Evolutionary conservation across 2,797 vertebrate species (phyloP).

Genomic region (Oreonectes daqikongensis): DNA sequence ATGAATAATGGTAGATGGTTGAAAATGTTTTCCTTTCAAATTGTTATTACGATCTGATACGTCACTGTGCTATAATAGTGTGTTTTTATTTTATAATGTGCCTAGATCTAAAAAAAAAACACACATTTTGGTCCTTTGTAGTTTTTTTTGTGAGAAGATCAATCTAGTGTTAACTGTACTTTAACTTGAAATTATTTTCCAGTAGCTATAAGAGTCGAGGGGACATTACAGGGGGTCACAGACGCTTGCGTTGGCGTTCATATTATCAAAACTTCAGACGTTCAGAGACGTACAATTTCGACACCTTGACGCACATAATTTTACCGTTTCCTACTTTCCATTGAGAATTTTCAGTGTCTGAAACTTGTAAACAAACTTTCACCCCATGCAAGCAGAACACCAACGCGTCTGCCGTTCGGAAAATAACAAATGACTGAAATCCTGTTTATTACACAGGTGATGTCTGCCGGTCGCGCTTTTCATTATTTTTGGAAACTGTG

Average conservation of each 20-base stretch:
- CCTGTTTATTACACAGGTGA: slow-evolving; percentile 46
- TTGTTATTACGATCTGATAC: not conserved
- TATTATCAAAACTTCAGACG: slow-evolving; percentile 3
- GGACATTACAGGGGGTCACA: not conserved
- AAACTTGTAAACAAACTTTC: slow-evolving; percentile 57
- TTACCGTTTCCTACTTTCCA: slow-evolving; percentile 56
- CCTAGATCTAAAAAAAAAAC: too few species aligned
- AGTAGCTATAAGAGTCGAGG: not conserved
- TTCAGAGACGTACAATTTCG: slow-evolving; percentile 27
- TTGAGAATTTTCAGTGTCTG: slow-evolving; percentile 48
- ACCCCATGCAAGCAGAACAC: slow-evolving; percentile 42
- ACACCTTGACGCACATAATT: slow-evolving; percentile 44
- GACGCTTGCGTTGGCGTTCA: not conserved
- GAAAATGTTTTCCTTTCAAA: too few species aligned
- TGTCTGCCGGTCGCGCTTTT: not conserved
- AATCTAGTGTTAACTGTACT: too few species aligned
- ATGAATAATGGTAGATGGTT: too few species aligned
- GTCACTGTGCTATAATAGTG: not conserved
- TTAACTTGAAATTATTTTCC: too few species aligned
- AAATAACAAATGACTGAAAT: slow-evolving; percentile 55
- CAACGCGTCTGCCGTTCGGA: slow-evolving; percentile 47
- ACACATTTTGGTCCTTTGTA: too few species aligned
- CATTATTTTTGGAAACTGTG: slow-evolving; percentile 2
- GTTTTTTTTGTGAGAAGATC: too few species aligned
- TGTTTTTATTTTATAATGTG: too few species aligned